Conservation (phyloP, 92 coral and sea anemone genomes). For the Desmophyllum pertusum region DNA sequence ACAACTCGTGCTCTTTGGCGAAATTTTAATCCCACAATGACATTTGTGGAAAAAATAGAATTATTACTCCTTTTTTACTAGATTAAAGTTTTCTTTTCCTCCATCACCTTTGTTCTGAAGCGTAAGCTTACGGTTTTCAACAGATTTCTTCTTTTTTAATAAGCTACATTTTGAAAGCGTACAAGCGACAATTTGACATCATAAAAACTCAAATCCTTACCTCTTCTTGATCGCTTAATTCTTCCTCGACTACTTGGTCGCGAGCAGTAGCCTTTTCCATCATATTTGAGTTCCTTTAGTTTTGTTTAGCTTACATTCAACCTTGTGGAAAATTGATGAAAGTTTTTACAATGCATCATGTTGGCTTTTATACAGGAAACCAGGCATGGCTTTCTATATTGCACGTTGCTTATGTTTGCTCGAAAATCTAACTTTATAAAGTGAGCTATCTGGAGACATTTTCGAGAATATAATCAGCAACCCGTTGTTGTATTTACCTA, state of each 20-base stretch:
- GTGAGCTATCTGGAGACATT: neutral
- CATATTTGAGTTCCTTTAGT: neutral
- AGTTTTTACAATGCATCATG: neutral
- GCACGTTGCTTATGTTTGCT: neutral
- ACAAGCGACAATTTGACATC: neutral
- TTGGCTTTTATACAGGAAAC: neutral
- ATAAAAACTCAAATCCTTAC: slow-evolving; percentile 40
- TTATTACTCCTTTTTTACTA: neutral
- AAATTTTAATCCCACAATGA: too few species aligned
- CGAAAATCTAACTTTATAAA: neutral
- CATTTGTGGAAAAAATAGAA: neutral
- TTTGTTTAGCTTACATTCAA: neutral
- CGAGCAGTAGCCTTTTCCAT: slow-evolving; percentile 29
- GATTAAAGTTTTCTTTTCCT: neutral
- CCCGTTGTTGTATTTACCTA: neutral
- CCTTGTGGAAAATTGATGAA: neutral
- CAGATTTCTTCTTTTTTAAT: neutral
- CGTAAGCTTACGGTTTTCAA: neutral
- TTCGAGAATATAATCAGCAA: neutral
- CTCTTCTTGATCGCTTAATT: slow-evolving; percentile 80
- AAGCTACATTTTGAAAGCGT: neutral
- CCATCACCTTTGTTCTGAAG: neutral
- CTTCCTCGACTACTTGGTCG: slow-evolving; percentile 92
- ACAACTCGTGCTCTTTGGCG: too few species aligned
- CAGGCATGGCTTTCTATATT: neutral